A percentile compares a stretch with the other conserved stretches of the same genome.
phyloP scores from a whole-genome alignment of 2,888 invertebrate species.

The Rhopalosiphum nymphaeae region DNA sequence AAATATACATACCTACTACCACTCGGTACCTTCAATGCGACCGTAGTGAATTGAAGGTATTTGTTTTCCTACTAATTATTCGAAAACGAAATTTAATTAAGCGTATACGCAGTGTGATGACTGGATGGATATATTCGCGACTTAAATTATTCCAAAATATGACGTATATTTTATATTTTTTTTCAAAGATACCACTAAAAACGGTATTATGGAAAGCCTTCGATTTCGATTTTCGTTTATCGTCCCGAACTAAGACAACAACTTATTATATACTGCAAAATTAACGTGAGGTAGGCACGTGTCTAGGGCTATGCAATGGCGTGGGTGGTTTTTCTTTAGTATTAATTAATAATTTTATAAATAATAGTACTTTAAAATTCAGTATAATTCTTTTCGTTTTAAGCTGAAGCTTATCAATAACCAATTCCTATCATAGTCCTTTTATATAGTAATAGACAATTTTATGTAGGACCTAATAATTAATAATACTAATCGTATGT shows the following conservation, averaged over 20 bases:
- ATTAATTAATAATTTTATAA: background rate
- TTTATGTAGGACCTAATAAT: background rate
- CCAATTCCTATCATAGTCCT: background rate
- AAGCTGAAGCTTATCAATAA: background rate
- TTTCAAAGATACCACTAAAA: background rate
- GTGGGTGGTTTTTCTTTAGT: background rate
- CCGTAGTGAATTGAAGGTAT: background rate
- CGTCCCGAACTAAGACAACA: background rate
- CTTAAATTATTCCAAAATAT: background rate
- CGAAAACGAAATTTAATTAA: slow-evolving; percentile 40
- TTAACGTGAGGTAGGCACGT: background rate
- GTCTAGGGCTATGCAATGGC: background rate
- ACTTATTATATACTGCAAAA: background rate
- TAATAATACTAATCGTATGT: background rate
- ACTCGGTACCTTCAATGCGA: background rate
- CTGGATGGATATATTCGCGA: background rate
- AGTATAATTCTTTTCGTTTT: background rate
- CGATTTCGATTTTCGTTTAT: background rate
- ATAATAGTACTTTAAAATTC: background rate
- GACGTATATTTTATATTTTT: background rate
- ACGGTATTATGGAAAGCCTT: background rate
- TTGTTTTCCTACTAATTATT: slow-evolving; percentile 5
- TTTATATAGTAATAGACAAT: background rate
- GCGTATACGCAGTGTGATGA: background rate
- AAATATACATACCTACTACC: background rate